These are phyloP conservation scores for Cephus nigrinus DNA, from an alignment of 2,888 invertebrate species.

Conservation along the genomic window DNA sequence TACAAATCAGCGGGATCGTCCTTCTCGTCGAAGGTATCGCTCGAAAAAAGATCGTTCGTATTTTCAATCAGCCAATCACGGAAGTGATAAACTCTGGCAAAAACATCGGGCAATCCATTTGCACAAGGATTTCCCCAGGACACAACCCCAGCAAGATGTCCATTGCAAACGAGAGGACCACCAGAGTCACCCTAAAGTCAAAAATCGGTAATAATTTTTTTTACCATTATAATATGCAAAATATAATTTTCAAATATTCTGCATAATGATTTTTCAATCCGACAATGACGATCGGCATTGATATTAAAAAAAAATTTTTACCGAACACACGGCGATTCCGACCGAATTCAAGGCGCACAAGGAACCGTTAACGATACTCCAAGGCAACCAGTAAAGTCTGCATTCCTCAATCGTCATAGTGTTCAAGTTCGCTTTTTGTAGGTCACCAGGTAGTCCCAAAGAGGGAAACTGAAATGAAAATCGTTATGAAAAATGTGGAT, in stretches of 20 bases:
- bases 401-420: not conserved
- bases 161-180: slow-evolving; percentile 16
- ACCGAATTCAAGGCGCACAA: not conserved
- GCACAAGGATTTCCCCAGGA: slow-evolving; percentile 15
- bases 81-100: slow-evolving; percentile 10
- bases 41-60: slow-evolving; percentile 4
- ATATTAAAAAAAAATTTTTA: not conserved
- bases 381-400: not conserved
- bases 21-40: not conserved
- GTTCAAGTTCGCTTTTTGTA: not conserved
- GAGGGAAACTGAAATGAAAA: not conserved
- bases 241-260: not conserved
- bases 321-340: not conserved
- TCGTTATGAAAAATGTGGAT: not conserved
- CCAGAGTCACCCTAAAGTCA: slow-evolving; percentile 16
- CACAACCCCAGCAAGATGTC: slow-evolving; percentile 14
- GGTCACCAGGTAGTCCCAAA: not conserved
- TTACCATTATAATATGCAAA: not conserved
- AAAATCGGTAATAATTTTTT: not conserved
- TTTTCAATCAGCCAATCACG: slow-evolving; percentile 9
- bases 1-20: not conserved
- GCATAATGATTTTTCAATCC: too few relatives aligned
- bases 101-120: slow-evolving; percentile 10
- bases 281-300: too few relatives aligned
- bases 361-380: not conserved